Base-by-base conservation (phyloP, 2,113 vertebrate species). In the Propithecus coquereli region DNA sequence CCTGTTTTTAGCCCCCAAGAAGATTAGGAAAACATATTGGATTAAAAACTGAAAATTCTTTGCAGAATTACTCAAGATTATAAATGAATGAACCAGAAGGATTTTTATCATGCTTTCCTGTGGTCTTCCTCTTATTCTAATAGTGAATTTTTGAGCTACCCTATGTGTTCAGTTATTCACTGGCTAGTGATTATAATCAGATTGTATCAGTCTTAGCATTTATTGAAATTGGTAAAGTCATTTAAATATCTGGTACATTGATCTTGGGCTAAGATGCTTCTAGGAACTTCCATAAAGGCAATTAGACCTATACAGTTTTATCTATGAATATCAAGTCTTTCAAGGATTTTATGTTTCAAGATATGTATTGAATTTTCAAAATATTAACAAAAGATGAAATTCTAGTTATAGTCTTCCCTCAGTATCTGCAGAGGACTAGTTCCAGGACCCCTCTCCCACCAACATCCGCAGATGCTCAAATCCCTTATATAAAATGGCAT, bases 361-460 rank as follows among this genome's bases (percentile, higher is more conserved):
- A 59, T 40, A 71, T 57, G 11, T 73, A 52, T 47, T 59, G 8
- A 91, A 65, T 95, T 81, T 85, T 96, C 32, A 61, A 63, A 93
- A 83, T 94, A 92, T 85, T 71, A 92, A 80, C 22, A 91, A 57
- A 93, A 61, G n/a, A 43, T 74, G 37, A 74, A 89, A 85, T 66
- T 95, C 25, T 92, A 47, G 34, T 74, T 93, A 83, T 79, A 71
- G 68, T 71, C 37, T 40, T 71, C 37, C 70, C 37, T 71, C 10
- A 5, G 73, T 32, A 47, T 76, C 73, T 4, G 8, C 43, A 47
- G 27, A 12, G 43, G 43, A 32, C 8, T 76, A 14, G 43, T 76
- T 76, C 43, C 73, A 47, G 25, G 27, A 76, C 8, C 8, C 43
- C 63, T 34, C 63, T 34, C 63, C 13, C 43, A 76, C 16, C 45